Percentiles rank a stretch among this genome's conserved stretches.
These are phyloP conservation scores for Osedax frankpressi DNA, from an alignment of 2,888 invertebrate species.

Conservation along the genomic window DNA sequence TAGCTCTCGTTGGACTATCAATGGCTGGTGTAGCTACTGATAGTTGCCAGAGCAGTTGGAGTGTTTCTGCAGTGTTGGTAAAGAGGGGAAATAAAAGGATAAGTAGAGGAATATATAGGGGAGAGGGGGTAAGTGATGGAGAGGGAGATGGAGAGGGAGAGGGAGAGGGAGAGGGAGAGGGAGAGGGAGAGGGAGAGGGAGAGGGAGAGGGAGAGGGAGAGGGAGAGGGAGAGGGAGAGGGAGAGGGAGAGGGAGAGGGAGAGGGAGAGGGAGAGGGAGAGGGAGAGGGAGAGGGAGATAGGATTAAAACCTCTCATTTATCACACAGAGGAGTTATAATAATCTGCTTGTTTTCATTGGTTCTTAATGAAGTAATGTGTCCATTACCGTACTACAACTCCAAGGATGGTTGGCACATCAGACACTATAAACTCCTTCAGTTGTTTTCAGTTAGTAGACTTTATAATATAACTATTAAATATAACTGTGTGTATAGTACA, in stretches of 20 bases:
- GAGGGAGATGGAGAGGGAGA: too few species aligned
- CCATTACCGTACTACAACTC: not conserved
- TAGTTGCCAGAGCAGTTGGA: constrained; percentile 9
- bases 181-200: too few species aligned
- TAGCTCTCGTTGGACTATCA: constrained; percentile 15
- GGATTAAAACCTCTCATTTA: too few species aligned
- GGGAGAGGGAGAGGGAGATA: too few species aligned
- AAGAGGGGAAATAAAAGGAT: too few species aligned
- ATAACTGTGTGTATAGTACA: not conserved
- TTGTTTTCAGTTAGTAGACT: constrained; percentile 2
- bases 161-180: too few species aligned
- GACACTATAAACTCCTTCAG: not conserved
- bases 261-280: too few species aligned
- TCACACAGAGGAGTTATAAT: not conserved
- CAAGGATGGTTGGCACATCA: not conserved
- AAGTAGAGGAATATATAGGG: too few species aligned
- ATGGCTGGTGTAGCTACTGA: not conserved
- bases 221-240: too few species aligned
- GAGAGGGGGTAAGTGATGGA: too few species aligned
- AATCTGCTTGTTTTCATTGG: not conserved
- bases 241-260: too few species aligned
- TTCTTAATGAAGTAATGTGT: not conserved
- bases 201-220: too few species aligned
- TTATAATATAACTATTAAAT: not conserved
- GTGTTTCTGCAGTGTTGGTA: not conserved